A percentile compares a stretch with the other conserved stretches of the same genome.
These are phyloP conservation scores for Nemurella pictetii DNA, from an alignment of 2,888 invertebrate species.

Conservation along the genomic window DNA sequence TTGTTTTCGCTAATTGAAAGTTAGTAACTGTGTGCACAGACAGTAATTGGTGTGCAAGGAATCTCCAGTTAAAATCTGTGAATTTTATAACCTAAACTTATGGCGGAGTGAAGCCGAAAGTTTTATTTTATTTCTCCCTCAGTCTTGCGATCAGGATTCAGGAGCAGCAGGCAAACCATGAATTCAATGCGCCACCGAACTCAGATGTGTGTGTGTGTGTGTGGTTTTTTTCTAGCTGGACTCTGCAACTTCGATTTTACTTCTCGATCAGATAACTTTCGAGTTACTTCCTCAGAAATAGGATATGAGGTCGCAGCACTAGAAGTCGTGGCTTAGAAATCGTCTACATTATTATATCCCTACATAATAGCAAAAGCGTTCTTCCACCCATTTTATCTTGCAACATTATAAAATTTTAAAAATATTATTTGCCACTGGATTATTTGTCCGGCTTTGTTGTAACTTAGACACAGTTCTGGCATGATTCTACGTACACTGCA, in stretches of 20 bases:
- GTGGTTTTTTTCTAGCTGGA: neutral
- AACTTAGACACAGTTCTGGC: neutral
- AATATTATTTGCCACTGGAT: neutral
- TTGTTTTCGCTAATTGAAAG: neutral
- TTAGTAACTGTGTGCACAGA: neutral
- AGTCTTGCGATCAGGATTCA: neutral
- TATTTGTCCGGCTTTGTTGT: neutral
- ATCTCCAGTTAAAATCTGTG: neutral
- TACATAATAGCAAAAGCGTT: neutral
- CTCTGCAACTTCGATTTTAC: neutral
- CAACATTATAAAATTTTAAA: neutral
- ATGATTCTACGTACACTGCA: neutral
- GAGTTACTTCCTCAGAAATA: neutral
- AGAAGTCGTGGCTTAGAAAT: neutral
- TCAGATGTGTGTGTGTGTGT: too few relatives aligned
- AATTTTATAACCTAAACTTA: neutral
- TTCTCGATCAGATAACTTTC: neutral
- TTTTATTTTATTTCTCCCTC: neutral
- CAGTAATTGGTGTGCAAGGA: neutral
- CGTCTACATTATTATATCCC: neutral
- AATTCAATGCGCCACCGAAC: neutral
- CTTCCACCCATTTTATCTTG: neutral
- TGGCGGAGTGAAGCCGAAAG: neutral
- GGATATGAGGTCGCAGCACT: neutral
- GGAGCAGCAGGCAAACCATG: neutral